Evolutionary conservation across 2,113 vertebrate species (phyloP).

Genomic region (Crypturellus undulatus): DNA sequence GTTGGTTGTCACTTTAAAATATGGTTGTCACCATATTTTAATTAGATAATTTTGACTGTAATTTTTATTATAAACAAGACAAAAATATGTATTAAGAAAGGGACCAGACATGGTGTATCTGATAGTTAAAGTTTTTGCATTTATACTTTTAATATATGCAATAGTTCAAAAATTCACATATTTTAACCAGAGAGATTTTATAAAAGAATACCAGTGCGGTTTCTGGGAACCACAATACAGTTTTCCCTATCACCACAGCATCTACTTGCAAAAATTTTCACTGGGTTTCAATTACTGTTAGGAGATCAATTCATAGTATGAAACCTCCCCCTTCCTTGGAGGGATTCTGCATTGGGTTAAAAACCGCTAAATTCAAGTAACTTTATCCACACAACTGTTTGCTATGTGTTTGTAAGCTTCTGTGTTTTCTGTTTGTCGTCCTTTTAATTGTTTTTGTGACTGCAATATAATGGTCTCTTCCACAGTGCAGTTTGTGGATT

Average conservation of each 20-base stretch:
- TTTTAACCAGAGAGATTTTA: neutral
- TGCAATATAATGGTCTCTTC: neutral
- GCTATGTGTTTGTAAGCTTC: fast-evolving
- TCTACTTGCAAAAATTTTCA: neutral
- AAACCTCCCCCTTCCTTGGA: neutral
- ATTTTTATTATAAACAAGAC: neutral
- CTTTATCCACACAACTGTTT: neutral
- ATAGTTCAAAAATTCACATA: neutral
- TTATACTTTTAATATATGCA: neutral
- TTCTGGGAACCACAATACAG: neutral
- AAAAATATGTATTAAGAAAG: neutral
- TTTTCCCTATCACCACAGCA: neutral
- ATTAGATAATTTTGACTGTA: neutral
- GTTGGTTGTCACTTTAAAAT: neutral
- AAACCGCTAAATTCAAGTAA: neutral
- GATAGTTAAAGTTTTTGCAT: neutral
- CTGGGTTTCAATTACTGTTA: neutral
- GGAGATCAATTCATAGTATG: neutral
- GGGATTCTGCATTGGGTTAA: neutral
- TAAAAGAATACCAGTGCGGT: neutral
- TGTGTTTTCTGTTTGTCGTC: neutral
- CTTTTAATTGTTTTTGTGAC: neutral
- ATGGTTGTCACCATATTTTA: neutral
- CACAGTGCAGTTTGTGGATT: neutral
- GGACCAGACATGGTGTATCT: neutral